Base-by-base conservation (phyloP, 1,140 invertebrate genomes). In the Drosophila oshimai region DNA sequence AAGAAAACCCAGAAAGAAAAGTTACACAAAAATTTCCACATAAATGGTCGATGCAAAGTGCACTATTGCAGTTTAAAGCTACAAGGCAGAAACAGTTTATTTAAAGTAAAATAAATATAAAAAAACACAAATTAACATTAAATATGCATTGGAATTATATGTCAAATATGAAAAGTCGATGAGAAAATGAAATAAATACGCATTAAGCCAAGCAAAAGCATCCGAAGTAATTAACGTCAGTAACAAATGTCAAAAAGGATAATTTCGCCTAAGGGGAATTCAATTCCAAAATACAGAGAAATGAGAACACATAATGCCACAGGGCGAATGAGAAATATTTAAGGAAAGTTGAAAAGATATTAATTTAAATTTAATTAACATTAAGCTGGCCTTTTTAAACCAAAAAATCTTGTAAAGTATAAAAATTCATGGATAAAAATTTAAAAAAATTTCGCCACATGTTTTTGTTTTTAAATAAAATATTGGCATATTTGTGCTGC, bases 151-250 rank as follows among this genome's bases (percentile, higher is more conserved):
- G 7, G 17, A 28, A 55, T 53, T 20, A 6, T 12, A 24, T 18
- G 24, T 12, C 28, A 62, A 60, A 44, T 26, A 15, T 15, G 26
- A 24, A 57, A 55, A 31, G 12, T 9, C 33, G 47, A 46, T 26
- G 50, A 42, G 17, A 41, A 61, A 41, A 12, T 33, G 45, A 67
- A 60, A 77, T 53, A 49, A 50, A 61, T 33, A 53, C 15, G 31
- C 47, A 50, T 33, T 46, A 33, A 31, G 17, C 22, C 49, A 20
- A 36, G 29, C 28, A 26, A 42, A 36, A 6, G 24, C 51, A 22
- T 17, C 17, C n/a, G 6, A 29, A 41, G 65, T 68, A 68, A 81
- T 81, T 76, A 81, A 81, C 54, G 61, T 68, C 51, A 68, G 61
- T 54, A 24, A 61, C 61, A 49, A 81, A 75, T 49, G 54, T 69